phyloP scores from a whole-genome alignment of 1,140 invertebrate genomes.

The Andricus grossulariae region DNA sequence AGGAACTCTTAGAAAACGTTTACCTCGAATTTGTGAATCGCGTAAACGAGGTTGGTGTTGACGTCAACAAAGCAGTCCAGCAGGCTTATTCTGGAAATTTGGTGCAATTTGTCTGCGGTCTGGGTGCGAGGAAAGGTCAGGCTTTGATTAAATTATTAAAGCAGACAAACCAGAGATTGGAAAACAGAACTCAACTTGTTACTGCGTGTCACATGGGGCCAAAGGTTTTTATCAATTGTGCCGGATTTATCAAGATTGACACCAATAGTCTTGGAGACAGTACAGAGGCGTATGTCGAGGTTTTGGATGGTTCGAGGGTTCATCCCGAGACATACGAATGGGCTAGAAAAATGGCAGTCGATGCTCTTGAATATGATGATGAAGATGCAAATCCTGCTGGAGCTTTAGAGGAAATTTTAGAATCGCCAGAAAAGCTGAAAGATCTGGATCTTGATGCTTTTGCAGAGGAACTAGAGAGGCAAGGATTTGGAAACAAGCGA shows the following conservation, averaged over 20 bases:
- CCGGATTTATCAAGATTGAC: constrained; percentile 99
- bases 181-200: constrained; percentile 96
- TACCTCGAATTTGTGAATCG: constrained; percentile 94
- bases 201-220: constrained; percentile 97
- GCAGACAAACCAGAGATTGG: constrained; percentile 93
- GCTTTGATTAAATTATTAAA: constrained; percentile 93
- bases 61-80: constrained; percentile 94
- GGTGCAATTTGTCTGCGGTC: constrained; percentile 98
- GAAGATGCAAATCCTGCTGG: constrained; percentile 97
- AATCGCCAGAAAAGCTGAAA: constrained; percentile 95
- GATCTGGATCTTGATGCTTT: constrained; percentile 99
- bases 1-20: constrained; percentile 90
- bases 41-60: constrained; percentile 99
- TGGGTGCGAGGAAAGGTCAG: constrained; percentile 96
- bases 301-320: constrained; percentile 97
- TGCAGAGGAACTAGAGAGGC: constrained; percentile 96
- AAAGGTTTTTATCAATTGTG: constrained; percentile 99
- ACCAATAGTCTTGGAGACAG: constrained; percentile 95
- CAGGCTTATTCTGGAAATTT: constrained; percentile 91
- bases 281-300: constrained; percentile 96
- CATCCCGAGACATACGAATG: constrained; percentile 99
- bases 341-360: constrained; percentile 99
- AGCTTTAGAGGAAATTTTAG: constrained; percentile 97
- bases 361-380: constrained; percentile 98
- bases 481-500: constrained; percentile 97